Evolutionary conservation across 2,797 vertebrate species (phyloP), one percentile per base, ranked within the genome.

Genomic region (Dipus sagitta): DNA sequence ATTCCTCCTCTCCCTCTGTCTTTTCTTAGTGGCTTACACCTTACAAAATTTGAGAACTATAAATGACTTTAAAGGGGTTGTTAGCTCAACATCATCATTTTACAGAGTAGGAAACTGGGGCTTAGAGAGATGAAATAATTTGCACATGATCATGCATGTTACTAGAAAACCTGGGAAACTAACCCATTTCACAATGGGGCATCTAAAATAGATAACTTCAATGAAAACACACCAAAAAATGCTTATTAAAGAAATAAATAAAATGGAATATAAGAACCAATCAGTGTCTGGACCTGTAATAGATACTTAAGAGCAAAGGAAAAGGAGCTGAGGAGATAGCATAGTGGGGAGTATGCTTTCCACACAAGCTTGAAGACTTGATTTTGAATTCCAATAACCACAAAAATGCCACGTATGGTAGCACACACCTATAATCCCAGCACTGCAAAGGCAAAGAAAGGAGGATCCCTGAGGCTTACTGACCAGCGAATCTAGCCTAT

Each of bases 181-280:
- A 95, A 70, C 38, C 77, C 62, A 71, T 65, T 42, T 91, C 83
- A 92, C 26, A 75, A 62, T 11, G 54, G 30, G 75, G 75, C 1
- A 30, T 95, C 23, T 34, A 65, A 83, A 81, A 47, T 62, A 74
- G 34, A n/a, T 32, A 70, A 54, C 65, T 60, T 28, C 81, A 89
- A 75, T 42, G 21, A 90, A 80, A 92, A 28, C 24, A 65, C 26
- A 81, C 84, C 6, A 24, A 30, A 38, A 80, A 78, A 58, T 5
- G 24, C 21, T 81, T 78, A 71, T 86, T 88, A 81, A 91, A 68
- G 30, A 95, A 75, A 79, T 70, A 88, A 68, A 78, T 75, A 86
- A 90, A 82, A 87, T 87, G 34, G 30, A 87, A 89, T 18, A 70
- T 38, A 88, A 4, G 5, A 68, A 67, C 20, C 6, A 85, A 47